These are phyloP conservation scores for Centrocercus urophasianus DNA, from an alignment of 2,113 vertebrate genomes.

Conservation along the genomic window DNA sequence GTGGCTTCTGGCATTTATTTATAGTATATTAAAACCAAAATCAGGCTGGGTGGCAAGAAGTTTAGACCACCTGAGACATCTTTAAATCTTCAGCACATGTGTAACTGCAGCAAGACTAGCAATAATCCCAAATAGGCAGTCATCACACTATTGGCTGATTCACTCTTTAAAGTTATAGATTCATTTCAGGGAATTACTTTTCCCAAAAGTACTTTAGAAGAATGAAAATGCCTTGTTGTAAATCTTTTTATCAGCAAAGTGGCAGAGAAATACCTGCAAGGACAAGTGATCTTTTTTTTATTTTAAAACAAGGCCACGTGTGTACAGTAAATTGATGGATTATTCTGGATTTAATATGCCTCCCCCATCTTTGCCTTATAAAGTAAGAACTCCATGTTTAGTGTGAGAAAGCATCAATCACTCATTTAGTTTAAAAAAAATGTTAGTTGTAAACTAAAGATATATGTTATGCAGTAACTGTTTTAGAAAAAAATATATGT, in stretches of 20 bases:
- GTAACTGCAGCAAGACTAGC: constrained; percentile 5
- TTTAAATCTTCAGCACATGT: constrained; percentile 54
- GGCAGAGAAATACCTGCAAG: neutral
- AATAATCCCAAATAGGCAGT: neutral
- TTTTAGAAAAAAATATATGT: neutral
- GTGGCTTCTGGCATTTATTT: constrained; percentile 39
- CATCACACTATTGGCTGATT: constrained; percentile 3
- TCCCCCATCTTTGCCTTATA: neutral
- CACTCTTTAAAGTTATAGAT: neutral
- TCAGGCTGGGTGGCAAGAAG: constrained; percentile 36
- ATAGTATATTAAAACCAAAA: constrained; percentile 39
- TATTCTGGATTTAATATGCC: neutral
- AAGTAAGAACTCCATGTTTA: neutral
- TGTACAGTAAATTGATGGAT: neutral
- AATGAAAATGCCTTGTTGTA: neutral
- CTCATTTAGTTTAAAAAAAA: neutral
- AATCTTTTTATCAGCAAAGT: neutral
- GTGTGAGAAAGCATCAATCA: neutral
- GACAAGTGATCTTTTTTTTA: neutral
- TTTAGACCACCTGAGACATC: constrained; percentile 48
- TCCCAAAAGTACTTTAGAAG: neutral
- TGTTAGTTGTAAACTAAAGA: neutral
- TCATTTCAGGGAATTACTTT: neutral
- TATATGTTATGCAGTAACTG: neutral
- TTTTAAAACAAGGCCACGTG: neutral